Conservation (phyloP, 2,113 vertebrate species). For the Urocynchramus pylzowi region DNA sequence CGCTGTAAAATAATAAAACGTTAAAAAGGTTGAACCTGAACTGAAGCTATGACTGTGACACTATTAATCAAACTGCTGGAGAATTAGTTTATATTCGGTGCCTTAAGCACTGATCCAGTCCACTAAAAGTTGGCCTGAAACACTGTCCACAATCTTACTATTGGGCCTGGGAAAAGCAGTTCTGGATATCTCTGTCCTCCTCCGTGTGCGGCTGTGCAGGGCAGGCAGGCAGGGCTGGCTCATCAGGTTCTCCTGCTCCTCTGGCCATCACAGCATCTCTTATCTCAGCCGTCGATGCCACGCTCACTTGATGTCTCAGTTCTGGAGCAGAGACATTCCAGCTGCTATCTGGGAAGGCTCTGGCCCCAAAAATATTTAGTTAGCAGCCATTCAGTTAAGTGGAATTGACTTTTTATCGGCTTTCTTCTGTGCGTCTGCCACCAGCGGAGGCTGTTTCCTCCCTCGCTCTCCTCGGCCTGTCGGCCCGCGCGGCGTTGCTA, state of each 20-base stretch:
- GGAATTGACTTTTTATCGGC: constrained; percentile 96
- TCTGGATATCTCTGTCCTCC: neutral
- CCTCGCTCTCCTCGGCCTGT: constrained; percentile 76
- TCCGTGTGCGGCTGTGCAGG: neutral
- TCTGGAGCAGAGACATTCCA: constrained; percentile 56
- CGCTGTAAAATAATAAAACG: constrained; percentile 69
- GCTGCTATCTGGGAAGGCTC: constrained; percentile 61
- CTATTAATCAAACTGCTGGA: constrained; percentile 68
- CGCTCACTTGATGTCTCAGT: constrained; percentile 80
- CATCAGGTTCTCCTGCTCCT: neutral
- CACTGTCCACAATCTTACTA: neutral
- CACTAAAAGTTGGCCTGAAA: constrained; percentile 46
- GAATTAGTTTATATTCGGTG: constrained; percentile 47
- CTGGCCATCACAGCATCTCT: neutral
- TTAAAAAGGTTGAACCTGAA: constrained; percentile 72
- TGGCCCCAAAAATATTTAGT: constrained; percentile 91
- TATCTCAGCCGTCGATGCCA: constrained; percentile 20
- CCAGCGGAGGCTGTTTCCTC: constrained; percentile 82
- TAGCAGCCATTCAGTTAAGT: constrained; percentile 94
- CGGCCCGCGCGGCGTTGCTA: constrained; percentile 84
- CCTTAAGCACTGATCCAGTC: constrained; percentile 37
- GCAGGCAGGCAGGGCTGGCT: neutral
- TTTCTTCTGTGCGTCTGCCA: constrained; percentile 85
- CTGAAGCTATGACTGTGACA: constrained; percentile 55
- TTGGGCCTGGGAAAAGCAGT: neutral